These are phyloP conservation scores for Piliocolobus tephrosceles DNA, from an alignment of 2,113 vertebrate genomes.

Conservation along the genomic window DNA sequence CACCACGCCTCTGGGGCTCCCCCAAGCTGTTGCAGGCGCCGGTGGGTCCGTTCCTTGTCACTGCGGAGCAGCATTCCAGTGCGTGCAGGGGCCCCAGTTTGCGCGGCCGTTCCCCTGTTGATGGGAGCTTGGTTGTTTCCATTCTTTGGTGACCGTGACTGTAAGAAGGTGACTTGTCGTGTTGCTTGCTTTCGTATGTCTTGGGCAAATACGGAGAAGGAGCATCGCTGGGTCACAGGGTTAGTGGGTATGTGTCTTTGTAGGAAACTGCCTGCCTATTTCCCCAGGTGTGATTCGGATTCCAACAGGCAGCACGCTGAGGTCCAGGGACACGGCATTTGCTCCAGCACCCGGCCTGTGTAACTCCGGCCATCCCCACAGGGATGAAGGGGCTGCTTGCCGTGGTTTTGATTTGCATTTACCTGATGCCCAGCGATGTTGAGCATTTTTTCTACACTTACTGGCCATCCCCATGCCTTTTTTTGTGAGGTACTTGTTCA, in stretches of 20 bases:
- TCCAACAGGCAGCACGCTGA: accelerated
- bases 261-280: neutral
- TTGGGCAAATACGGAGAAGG: neutral
- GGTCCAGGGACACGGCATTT: neutral
- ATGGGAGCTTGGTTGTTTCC: accelerated
- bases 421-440: accelerated
- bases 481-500: neutral
- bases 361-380: neutral
- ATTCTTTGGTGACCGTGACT: accelerated
- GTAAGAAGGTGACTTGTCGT: accelerated
- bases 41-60: accelerated
- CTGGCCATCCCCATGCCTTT: neutral
- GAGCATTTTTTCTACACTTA: too few species aligned
- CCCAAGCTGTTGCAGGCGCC: accelerated
- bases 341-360: too few species aligned
- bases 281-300: neutral
- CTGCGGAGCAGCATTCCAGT: neutral
- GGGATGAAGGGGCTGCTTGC: neutral
- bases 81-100: accelerated
- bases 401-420: accelerated
- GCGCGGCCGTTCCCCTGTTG: accelerated
- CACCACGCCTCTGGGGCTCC: accelerated
- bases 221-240: neutral
- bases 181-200: too few species aligned
- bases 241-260: accelerated